Base-by-base conservation (phyloP, 2,797 vertebrate genomes). In the Numenius phaeopus region DNA sequence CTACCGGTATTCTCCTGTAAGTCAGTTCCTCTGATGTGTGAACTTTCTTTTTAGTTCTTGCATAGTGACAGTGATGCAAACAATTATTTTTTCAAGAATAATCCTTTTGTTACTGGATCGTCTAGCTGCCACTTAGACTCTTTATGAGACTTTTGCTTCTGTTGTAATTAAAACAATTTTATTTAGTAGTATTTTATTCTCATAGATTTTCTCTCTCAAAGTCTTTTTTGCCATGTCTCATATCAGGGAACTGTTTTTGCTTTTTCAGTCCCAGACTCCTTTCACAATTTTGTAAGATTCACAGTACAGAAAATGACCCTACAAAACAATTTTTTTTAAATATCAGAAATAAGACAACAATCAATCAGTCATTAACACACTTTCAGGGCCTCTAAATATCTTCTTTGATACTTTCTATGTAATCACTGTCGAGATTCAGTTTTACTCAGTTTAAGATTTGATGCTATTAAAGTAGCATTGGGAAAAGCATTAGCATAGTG, bases 371-470 rank as follows among this genome's bases (percentile, higher is more conserved):
- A 23, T 61, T 67, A 71, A 57, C 7, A 61, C 1, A 57, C 23
- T 83, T 50, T 15, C 44, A 88, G 24, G 49, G 22, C 58, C 9
- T 58, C 14, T 69, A 40, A 24, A 70, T 87, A 77, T 93, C 22
- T 83, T 71, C 21, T 72, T 91, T 86, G 18, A 44, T 69, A 30
- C 2, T 27, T 87, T 58, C 10, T 55, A 21, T 62, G 10, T 58
- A 72, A 70, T 59, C 42, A 39, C 11, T 62, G 24, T 52, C 2
- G 2, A 90, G 26, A 69, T 10, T 24, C 14, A 62, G 12, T 85
- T 91, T 94, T 94, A 40, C 37, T 65, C 66, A 44, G 12, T 76
- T 77, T 66, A 85, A 78, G 34, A 66, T 81, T 69, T 88, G 7
- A 57, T 88, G 8, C 5, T 89, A 64, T 64, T 91, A 29, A 94